Evolutionary conservation across 2,888 invertebrate genomes (phyloP), one percentile per base, ranked within the genome.

Genomic region (Ophion slaviceki): DNA sequence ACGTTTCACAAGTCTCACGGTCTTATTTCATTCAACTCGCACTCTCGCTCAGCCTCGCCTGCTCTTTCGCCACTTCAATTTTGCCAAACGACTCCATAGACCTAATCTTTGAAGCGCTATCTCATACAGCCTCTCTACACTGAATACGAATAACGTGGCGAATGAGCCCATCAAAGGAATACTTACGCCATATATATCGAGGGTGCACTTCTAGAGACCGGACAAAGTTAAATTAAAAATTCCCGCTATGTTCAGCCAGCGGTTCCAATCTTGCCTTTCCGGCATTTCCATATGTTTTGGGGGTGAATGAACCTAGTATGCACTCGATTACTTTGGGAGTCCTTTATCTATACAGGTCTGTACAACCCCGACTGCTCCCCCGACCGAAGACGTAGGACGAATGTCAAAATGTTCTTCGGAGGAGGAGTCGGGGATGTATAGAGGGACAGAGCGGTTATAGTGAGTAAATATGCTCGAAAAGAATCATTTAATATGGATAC

Each of bases 51-150:
- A 11, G 14, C 47, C 14, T 10, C 28, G 14, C 5, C 47, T 4
- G 11, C 32, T 6, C 17, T 8, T n/a, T 67, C n/a, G 45, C 32
- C 20, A 4, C n/a, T 14, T 32, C 70, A 71, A 71, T 79, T 71
- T 71, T 36, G 24, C 66, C 20, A 67, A 28, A 71, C 24, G 40
- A 59, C 79, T 71, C 66, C 57, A 36, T 80, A 64, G 36, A 20
- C 68, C 66, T 40, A 75, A 74, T 80, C 67, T 74, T 67, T 57
- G 28, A 57, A 20, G 59, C 61, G 7, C 61, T 45, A 67, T 59
- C 77, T 68, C 24, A 2, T 47, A 17, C 70, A 70, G 61, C 17
- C 53, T 17, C 53, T 53, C 5, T 53, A 53, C 17, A 14, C 57
- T 70, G 62, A 20, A 36, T 74, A 57, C 59, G 53, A 66, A 72